A percentile compares a stretch with the other conserved stretches of the same genome.
Conservation (phyloP, 2,888 invertebrate genomes). For the Rhaphigaster nebulosa region DNA sequence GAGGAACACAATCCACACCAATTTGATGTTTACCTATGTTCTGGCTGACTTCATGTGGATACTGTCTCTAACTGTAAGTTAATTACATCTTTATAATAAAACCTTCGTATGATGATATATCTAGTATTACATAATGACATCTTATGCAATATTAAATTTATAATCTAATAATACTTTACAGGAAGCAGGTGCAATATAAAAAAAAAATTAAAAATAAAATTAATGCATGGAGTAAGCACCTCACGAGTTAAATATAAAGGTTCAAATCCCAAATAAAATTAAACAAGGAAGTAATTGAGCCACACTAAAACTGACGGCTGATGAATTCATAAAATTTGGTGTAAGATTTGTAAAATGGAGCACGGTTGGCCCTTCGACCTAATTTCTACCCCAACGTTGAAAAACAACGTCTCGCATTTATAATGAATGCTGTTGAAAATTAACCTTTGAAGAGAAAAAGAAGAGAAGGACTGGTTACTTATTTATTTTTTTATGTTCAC, state of each 20-base stretch:
- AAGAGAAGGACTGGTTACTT: neutral
- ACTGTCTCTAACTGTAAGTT: constrained; percentile 38
- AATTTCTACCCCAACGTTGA: constrained; percentile 3
- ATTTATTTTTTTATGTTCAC: neutral
- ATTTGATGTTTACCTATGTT: constrained; percentile 93
- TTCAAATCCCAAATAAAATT: neutral
- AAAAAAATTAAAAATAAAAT: too few relatives aligned
- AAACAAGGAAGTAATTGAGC: neutral
- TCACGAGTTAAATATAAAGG: neutral
- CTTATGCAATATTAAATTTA: neutral
- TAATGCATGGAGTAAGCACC: neutral
- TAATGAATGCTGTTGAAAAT: constrained; percentile 20
- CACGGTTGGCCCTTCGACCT: neutral
- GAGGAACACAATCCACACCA: constrained; percentile 85
- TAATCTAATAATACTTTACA: too few relatives aligned
- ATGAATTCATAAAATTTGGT: constrained; percentile 11
- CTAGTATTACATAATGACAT: neutral
- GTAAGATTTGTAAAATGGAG: neutral
- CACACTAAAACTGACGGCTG: neutral
- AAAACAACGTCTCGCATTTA: neutral
- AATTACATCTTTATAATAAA: neutral
- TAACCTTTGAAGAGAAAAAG: constrained; percentile 3
- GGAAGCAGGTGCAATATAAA: too few relatives aligned
- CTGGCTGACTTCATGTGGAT: constrained; percentile 93
- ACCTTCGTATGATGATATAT: neutral